Evolutionary conservation across 2,113 vertebrate species (phyloP), one percentile per base, ranked within the genome.

Genomic region (Coregonus clupeaformis): DNA sequence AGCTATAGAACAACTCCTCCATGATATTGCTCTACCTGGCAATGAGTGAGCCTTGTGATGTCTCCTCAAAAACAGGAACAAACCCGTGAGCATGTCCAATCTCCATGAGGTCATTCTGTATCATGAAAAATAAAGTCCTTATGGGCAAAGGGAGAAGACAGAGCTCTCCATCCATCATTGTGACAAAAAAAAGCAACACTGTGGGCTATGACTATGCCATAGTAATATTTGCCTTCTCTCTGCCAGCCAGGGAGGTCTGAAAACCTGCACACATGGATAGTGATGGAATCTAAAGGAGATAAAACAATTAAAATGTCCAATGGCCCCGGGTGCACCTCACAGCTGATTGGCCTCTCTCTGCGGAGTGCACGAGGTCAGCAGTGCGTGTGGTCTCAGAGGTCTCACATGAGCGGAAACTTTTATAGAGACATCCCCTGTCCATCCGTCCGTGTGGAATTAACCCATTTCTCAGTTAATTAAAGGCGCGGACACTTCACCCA

Each of bases 371-470:
- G 0, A 70, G 81, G 77, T 79, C 70, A 52, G 13, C 63, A 0
- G 69, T 0, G 27, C 6, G 78, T 86, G 87, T 86, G 87, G 86
- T 86, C 86, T 82, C 52, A 65, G 25, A 18, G 12, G 25, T 29
- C 63, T 65, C 25, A 22, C 13, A 29, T 14, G 27, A 30, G 63
- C 63, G 24, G 63, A 65, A 65, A 6, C 13, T 6, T 29, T 18
- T 65, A 71, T 16, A 24, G 55, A 67, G 68, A 68, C 59, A 7
- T 71, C 16, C 79, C 63, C 67, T 67, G 84, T 76, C 57, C 82
- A 86, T 14, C 57, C 84, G 84, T 72, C 76, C 83, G 3, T 82
- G 84, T 67, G 76, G 79, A n/a, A 87, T 85, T 85, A 89, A 88
- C 87, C 83, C 77, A 87, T 86, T 68, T 60, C 77, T 25, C 5